Evolutionary conservation across 2,888 invertebrate species (phyloP), one percentile per base, ranked within the genome.

Genomic region (Leptinotarsa tumamoca): DNA sequence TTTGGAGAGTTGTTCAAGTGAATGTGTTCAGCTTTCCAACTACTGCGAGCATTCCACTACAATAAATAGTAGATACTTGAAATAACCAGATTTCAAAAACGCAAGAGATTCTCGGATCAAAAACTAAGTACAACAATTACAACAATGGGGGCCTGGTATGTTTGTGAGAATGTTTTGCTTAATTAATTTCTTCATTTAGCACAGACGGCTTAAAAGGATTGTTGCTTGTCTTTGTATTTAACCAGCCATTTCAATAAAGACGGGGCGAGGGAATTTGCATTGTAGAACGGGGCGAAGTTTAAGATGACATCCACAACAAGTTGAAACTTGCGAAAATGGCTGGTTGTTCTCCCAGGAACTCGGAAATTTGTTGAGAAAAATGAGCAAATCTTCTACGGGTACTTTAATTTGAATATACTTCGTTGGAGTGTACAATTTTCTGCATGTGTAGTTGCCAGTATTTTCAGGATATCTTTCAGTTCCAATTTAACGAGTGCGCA

Each of bases 291-390:
- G 67, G 70, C 52, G 63, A 76, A 76, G 67, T 73, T 76, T 76
- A 68, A 76, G 76, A 70, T 72, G 76, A 76, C 72, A 70, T 61
- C 76, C 76, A 67, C 72, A 71, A 72, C 68, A 76, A 73, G 61
- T 76, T 68, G 61, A n/a, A 15, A 73, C 68, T 58, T 49, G 72
- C 67, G 67, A 18, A 15, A 21, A 54, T 68, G 67, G 69, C 71
- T 74, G 51, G 33, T 67, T 61, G 50, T 73, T 56, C 54, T 72
- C 67, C 15, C 72, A 58, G 56, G 49, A 67, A 56, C 72, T 68
- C 51, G 61, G 73, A 73, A 73, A 73, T 68, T 73, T 27, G 58
- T 61, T n/a, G 52, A 67, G 56, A 74, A 74, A 74, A 67, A 75
- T 61, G 50, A 33, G 49, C 27, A 23, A 21, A 74, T 51, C 52